Evolutionary conservation across 2,113 vertebrate genomes (phyloP).

Genomic region (Falco punctatus): DNA sequence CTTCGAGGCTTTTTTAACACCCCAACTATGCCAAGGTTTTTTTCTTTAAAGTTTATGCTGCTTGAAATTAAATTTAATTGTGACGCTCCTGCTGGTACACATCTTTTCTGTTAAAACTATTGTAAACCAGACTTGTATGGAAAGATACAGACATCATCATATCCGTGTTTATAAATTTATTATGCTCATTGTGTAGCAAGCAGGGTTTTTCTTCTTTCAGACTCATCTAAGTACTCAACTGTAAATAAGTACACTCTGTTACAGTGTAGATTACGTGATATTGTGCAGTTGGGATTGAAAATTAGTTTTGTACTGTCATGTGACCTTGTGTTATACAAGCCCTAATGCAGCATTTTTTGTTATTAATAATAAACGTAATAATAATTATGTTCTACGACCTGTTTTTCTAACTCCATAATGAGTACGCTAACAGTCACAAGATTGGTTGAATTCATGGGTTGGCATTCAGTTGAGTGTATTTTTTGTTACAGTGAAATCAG

Average conservation of each 20-base stretch:
- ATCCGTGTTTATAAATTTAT: not conserved
- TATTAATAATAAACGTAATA: not conserved
- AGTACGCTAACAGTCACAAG: not conserved
- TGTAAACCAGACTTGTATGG: not conserved
- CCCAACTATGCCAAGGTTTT: not conserved
- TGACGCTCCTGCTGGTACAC: not conserved
- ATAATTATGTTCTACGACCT: not conserved
- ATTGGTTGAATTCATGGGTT: not conserved
- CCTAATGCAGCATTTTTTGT: not conserved
- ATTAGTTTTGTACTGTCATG: not conserved
- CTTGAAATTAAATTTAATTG: not conserved
- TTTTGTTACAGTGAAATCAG: not conserved
- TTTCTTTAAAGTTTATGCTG: not conserved
- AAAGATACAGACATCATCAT: fast-evolving
- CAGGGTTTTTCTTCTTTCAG: not conserved
- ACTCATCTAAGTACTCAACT: not conserved
- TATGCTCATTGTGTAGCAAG: not conserved
- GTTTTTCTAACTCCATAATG: not conserved
- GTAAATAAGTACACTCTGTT: not conserved
- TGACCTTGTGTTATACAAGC: not conserved
- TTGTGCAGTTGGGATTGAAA: not conserved
- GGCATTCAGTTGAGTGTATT: not conserved
- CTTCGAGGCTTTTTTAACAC: not conserved
- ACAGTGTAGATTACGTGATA: not conserved
- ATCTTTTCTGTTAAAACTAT: not conserved